Percentiles rank a stretch among this genome's conserved stretches.
phyloP scores from a whole-genome alignment of 2,888 invertebrate species.

The Chaetoderma sp. region DNA sequence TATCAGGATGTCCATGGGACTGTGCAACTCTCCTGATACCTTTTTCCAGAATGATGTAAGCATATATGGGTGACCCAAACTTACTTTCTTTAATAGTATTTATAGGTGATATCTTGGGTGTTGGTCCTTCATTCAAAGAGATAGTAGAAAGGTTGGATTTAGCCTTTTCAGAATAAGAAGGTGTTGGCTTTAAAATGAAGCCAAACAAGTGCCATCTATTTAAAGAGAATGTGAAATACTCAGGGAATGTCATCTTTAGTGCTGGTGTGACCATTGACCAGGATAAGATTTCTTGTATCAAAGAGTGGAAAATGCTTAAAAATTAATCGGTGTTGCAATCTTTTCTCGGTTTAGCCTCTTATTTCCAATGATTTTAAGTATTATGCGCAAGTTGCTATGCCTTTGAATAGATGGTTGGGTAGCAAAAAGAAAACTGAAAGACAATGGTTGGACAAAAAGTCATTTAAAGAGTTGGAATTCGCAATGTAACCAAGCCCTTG shows the following conservation, averaged over 20 bases:
- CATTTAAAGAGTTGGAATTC: constrained; percentile 10
- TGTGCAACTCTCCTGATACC: constrained; percentile 2
- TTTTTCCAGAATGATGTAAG: constrained; percentile 13
- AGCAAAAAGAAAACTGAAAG: constrained; percentile 8
- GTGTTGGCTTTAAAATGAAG: background rate
- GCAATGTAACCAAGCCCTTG: constrained; percentile 26
- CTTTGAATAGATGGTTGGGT: constrained; percentile 10
- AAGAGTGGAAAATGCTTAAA: constrained; percentile 13
- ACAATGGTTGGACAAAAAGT: background rate
- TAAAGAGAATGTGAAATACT: background rate
- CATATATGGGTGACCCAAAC: constrained; percentile 1
- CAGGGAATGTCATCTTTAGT: background rate
- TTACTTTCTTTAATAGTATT: constrained; percentile 1
- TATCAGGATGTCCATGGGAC: constrained; percentile 4
- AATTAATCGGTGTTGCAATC: constrained; percentile 10
- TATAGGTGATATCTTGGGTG: constrained; percentile 4
- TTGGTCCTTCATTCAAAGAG: constrained; percentile 1
- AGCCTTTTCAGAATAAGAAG: background rate
- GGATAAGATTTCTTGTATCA: constrained; percentile 12
- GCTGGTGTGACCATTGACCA: constrained; percentile 7
- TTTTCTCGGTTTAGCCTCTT: constrained; percentile 34
- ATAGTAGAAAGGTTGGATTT: constrained; percentile 1
- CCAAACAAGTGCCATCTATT: constrained; percentile 7
- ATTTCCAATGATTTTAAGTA: constrained; percentile 30
- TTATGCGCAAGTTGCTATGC: constrained; percentile 28